Conservation (phyloP, 2,797 vertebrate species). For the Synanceia verrucosa region DNA sequence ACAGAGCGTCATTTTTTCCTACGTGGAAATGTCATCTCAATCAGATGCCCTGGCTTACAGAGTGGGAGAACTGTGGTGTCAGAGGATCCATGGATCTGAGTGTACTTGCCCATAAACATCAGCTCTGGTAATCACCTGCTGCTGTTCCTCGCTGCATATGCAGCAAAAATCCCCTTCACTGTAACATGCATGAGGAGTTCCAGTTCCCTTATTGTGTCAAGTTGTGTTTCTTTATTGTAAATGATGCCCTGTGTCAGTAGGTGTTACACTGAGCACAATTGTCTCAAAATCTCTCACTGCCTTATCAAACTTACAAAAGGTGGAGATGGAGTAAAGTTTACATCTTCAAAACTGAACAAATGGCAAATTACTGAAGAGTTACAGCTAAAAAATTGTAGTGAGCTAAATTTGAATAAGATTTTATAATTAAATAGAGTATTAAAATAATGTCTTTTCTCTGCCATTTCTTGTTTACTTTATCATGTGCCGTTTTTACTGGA, state of each 20-base stretch:
- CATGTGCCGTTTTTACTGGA: background rate
- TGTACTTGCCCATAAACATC: slow-evolving; percentile 4
- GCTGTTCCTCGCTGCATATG: background rate
- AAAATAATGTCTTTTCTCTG: background rate
- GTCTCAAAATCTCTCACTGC: background rate
- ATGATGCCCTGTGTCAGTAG: background rate
- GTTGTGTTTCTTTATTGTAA: background rate
- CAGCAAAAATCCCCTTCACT: background rate
- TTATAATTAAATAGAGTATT: no score
- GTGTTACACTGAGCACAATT: background rate
- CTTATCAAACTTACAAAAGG: background rate
- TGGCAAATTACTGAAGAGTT: background rate
- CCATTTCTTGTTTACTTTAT: background rate
- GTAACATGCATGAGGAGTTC: background rate
- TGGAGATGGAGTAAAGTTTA: background rate
- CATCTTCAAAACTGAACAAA: background rate
- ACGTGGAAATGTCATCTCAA: slow-evolving; percentile 60
- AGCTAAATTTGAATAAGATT: background rate
- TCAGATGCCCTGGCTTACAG: slow-evolving; percentile 33
- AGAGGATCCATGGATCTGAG: background rate
- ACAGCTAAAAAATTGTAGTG: background rate
- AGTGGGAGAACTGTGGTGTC: slow-evolving; percentile 13
- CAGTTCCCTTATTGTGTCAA: slow-evolving; percentile 1
- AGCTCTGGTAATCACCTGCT: slow-evolving; percentile 15
- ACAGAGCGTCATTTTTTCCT: slow-evolving; percentile 44